Evolutionary conservation across 23 tunicate species (phyloP).

Genomic region (Pegea sp.): DNA sequence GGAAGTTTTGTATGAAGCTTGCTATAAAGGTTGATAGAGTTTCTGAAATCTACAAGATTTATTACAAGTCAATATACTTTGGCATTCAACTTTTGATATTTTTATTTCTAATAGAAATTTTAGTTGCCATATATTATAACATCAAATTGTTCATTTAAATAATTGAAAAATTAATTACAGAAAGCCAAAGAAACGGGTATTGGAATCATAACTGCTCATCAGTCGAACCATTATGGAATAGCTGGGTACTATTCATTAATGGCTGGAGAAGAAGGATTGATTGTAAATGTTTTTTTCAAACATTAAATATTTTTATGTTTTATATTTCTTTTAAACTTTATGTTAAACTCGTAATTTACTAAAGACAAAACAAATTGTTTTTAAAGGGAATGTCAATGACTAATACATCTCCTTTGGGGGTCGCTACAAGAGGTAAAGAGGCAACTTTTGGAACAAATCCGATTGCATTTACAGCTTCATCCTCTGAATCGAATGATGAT

Average conservation of each 20-base stretch:
- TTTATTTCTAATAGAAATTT: too few relatives aligned
- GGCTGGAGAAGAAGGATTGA: constrained; percentile 47
- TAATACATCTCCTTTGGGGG: constrained; percentile 79
- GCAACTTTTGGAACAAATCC: constrained; percentile 86
- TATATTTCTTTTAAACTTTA: too few relatives aligned
- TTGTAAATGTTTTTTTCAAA: too few relatives aligned
- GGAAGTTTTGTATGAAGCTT: constrained; percentile 79
- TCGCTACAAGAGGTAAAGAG: constrained; percentile 37
- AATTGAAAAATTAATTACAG: too few relatives aligned
- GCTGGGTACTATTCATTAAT: constrained; percentile 91
- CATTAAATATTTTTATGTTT: too few relatives aligned
- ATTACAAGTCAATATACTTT: too few relatives aligned
- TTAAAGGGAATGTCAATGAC: constrained; percentile 93
- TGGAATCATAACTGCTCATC: constrained; percentile 70
- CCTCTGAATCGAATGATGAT: constrained; percentile 13
- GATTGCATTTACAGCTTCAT: constrained; percentile 60
- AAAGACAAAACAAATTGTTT: too few relatives aligned
- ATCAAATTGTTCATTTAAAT: too few relatives aligned
- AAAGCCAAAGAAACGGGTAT: constrained; percentile 91
- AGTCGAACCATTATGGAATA: constrained; percentile 83
- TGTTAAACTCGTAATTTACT: too few relatives aligned
- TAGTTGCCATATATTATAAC: too few relatives aligned
- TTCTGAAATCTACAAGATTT: too few relatives aligned
- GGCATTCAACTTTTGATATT: too few relatives aligned
- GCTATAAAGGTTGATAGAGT: constrained; percentile 88